A percentile compares a stretch with the other conserved stretches of the same genome.
Conservation (phyloP, 2,797 vertebrate species). For the Semotilus atromaculatus region DNA sequence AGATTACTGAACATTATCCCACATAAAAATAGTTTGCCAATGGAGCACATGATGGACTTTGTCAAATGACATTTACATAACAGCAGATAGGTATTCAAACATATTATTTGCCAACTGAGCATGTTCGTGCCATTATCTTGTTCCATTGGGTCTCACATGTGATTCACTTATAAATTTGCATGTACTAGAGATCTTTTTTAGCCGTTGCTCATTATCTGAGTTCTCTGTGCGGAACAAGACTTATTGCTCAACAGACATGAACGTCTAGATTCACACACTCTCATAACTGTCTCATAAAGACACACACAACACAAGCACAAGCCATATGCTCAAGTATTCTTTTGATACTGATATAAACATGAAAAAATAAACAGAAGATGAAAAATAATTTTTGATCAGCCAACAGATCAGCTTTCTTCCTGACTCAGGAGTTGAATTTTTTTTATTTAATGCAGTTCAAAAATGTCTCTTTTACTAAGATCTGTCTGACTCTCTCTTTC, state of each 20-base stretch:
- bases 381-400: neutral
- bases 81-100: constrained; percentile 30
- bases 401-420: neutral
- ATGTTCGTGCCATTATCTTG: neutral
- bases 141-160: neutral
- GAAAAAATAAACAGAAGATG: neutral
- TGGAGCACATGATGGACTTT: neutral
- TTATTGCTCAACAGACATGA: neutral
- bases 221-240: neutral
- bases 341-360: constrained; percentile 13
- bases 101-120: neutral
- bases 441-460: neutral
- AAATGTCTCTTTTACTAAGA: neutral
- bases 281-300: neutral
- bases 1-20: neutral
- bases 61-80: constrained; percentile 20
- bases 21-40: neutral
- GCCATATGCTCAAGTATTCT: neutral
- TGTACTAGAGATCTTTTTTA: neutral
- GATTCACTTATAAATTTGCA: constrained; percentile 8
- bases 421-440: neutral
- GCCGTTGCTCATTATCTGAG: neutral
- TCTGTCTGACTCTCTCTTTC: neutral
- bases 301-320: neutral
- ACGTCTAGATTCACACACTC: neutral